These are phyloP conservation scores for Anadara kagoshimensis DNA, from an alignment of 1,140 invertebrate species.

Conservation along the genomic window DNA sequence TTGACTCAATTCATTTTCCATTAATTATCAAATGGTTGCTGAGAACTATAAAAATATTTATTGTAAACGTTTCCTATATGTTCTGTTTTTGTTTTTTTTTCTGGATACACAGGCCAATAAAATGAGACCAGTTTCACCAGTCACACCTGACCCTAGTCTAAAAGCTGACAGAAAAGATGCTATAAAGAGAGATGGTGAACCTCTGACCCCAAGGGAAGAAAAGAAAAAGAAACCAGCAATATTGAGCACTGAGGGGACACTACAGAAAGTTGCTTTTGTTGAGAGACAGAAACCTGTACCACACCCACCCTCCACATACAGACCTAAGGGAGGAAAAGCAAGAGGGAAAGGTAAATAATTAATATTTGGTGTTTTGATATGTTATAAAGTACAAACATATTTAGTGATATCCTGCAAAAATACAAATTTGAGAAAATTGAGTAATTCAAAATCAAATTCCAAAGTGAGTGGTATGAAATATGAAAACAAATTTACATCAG, in stretches of 20 bases:
- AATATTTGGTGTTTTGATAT: background rate
- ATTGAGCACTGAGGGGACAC: constrained; percentile 51
- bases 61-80: background rate
- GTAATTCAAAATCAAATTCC: no score
- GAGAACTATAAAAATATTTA: background rate
- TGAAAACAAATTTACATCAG: no score
- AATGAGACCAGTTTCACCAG: constrained; percentile 20
- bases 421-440: no score
- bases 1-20: no score
- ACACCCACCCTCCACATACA: constrained; percentile 32
- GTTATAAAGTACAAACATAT: background rate
- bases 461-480: no score
- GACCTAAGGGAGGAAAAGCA: background rate
- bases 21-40: background rate
- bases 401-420: no score
- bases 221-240: constrained; percentile 57
- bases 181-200: background rate
- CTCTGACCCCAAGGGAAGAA: constrained; percentile 11
- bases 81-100: background rate
- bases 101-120: constrained; percentile 26
- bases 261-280: constrained; percentile 40
- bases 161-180: background rate
- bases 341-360: background rate
- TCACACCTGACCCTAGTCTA: constrained; percentile 8
- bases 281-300: constrained; percentile 53